These are phyloP conservation scores for Macropus fuliginosus DNA, from an alignment of 2,797 vertebrate species.

Conservation along the genomic window DNA sequence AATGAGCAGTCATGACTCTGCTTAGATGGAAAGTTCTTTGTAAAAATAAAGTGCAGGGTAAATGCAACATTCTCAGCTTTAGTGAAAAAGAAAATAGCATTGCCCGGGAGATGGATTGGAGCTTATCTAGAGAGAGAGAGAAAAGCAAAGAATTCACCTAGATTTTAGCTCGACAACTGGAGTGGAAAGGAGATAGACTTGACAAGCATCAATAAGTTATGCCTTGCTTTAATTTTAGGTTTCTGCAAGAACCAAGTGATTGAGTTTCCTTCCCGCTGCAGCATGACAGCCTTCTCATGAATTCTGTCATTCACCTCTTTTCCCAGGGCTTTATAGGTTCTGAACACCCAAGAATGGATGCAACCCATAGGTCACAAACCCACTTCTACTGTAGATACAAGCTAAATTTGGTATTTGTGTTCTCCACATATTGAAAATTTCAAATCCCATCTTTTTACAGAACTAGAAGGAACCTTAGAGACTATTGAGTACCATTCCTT, in stretches of 20 bases:
- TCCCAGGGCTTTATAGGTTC: background rate
- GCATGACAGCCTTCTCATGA: background rate
- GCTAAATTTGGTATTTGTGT: background rate
- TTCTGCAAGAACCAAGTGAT: slow-evolving; percentile 40
- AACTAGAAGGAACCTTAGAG: background rate
- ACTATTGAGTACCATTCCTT: background rate
- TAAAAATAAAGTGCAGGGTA: background rate
- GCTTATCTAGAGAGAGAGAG: background rate
- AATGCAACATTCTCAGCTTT: background rate
- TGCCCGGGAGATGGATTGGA: slow-evolving; percentile 1
- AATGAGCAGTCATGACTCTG: background rate
- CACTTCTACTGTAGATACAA: background rate
- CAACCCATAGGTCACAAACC: background rate
- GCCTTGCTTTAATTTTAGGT: slow-evolving; percentile 13
- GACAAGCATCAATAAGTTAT: background rate
- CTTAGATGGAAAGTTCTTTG: slow-evolving; percentile 2
- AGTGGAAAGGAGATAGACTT: slow-evolving; percentile 32
- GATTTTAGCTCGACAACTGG: background rate
- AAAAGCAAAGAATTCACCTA: background rate
- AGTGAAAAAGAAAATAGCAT: slow-evolving; percentile 18
- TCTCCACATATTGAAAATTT: background rate
- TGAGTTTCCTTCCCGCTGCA: background rate
- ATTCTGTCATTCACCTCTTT: background rate
- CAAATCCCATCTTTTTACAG: background rate
- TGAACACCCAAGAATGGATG: background rate